phyloP scores from a whole-genome alignment of 1,140 invertebrate genomes.

The Sitophilus oryzae region DNA sequence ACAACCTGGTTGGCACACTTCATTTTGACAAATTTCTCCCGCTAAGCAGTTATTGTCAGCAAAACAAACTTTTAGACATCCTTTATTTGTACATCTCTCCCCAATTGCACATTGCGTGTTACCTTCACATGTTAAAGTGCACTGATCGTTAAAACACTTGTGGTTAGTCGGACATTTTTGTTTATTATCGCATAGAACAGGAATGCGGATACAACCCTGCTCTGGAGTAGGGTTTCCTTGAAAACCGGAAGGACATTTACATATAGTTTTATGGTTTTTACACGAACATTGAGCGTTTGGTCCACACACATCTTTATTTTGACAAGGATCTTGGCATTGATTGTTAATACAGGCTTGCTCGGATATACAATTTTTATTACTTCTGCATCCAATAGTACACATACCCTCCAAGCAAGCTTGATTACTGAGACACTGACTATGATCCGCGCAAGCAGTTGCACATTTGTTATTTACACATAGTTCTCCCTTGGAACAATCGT shows the following conservation, averaged over 20 bases:
- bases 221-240: conserved; percentile 81
- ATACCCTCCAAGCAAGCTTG: conserved; percentile 75
- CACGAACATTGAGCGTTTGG: conserved; percentile 76
- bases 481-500: conserved; percentile 76
- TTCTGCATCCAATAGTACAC: conserved; percentile 76
- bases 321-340: conserved; percentile 78
- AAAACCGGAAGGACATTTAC: conserved; percentile 76
- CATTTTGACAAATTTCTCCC: conserved; percentile 78
- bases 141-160: conserved; percentile 66
- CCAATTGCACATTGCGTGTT: conserved; percentile 70
- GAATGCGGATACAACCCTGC: conserved; percentile 77
- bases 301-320: conserved; percentile 68
- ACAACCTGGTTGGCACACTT: conserved; percentile 76
- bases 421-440: conserved; percentile 70
- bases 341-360: conserved; percentile 75
- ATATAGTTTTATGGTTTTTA: conserved; percentile 62
- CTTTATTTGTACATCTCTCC: conserved; percentile 71
- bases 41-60: conserved; percentile 81
- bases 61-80: conserved; percentile 81
- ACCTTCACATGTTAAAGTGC: conserved; percentile 67
- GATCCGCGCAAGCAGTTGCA: conserved; percentile 66
- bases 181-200: conserved; percentile 56
- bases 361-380: conserved; percentile 69
- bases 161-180: conserved; percentile 66
- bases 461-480: conserved; percentile 73